A percentile compares a stretch with the other conserved stretches of the same genome.
Conservation (phyloP, 1,140 invertebrate species). For the Ctenoplectra terminalis region DNA sequence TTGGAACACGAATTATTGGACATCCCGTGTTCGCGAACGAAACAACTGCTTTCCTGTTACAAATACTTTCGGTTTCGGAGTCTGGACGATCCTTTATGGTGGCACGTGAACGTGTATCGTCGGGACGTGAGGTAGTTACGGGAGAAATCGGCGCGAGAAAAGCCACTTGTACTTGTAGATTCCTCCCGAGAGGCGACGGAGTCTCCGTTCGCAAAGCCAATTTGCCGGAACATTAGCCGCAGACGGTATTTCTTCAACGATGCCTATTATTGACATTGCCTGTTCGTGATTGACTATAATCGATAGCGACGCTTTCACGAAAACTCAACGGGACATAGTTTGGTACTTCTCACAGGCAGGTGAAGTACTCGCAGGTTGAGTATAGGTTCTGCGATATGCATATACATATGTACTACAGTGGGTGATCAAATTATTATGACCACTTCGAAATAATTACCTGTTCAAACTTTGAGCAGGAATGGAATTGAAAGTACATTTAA, state of each 20-base stretch:
- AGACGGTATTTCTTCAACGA: slow-evolving; percentile 69
- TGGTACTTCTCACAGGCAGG: neutral
- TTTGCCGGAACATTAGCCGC: slow-evolving; percentile 80
- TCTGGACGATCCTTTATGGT: neutral
- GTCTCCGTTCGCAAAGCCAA: slow-evolving; percentile 77
- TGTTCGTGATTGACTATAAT: slow-evolving; percentile 32
- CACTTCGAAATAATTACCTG: too few species aligned
- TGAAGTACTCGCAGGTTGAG: too few species aligned
- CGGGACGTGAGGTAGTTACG: slow-evolving; percentile 74
- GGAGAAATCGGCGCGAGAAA: slow-evolving; percentile 58
- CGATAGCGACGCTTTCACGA: neutral
- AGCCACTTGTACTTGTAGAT: slow-evolving; percentile 66
- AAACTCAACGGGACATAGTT: too few species aligned
- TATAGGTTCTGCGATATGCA: too few species aligned
- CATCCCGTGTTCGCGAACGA: neutral
- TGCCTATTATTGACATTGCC: slow-evolving; percentile 42
- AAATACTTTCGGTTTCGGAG: slow-evolving; percentile 14
- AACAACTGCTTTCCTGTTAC: neutral
- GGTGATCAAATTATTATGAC: too few species aligned
- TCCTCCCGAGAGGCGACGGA: slow-evolving; percentile 72
- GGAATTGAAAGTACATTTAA: too few species aligned
- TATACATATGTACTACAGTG: too few species aligned
- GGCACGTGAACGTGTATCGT: slow-evolving; percentile 57
- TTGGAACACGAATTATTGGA: neutral
- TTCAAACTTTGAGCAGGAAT: too few species aligned